Percentiles rank a stretch among this genome's conserved stretches.
Evolutionary conservation across 2,113 vertebrate species (phyloP).

Genomic region (Pyrgilauda ruficollis): DNA sequence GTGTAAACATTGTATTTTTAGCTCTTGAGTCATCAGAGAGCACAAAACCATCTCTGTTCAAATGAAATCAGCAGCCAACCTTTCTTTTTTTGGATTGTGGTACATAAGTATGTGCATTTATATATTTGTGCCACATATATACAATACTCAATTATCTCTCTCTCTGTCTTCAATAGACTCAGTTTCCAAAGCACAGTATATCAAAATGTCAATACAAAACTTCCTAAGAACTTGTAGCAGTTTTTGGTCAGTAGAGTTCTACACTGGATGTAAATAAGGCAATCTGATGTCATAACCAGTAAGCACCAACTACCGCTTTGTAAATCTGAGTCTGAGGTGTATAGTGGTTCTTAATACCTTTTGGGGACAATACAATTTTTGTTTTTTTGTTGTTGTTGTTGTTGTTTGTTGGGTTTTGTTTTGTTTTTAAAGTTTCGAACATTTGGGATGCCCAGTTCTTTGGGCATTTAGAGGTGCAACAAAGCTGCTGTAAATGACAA

Average conservation of each 20-base stretch:
- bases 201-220: neutral
- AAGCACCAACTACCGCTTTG: neutral
- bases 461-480: neutral
- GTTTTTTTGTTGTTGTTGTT: too few species aligned
- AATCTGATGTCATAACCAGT: neutral
- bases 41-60: neutral
- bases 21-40: neutral
- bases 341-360: neutral
- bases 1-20: neutral
- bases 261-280: neutral
- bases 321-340: neutral
- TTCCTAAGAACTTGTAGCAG: rapidly evolving
- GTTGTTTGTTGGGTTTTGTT: neutral
- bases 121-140: neutral
- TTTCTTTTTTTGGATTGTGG: neutral
- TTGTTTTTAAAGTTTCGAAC: neutral
- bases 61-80: neutral
- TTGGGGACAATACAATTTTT: neutral
- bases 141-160: neutral
- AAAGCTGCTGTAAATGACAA: neutral
- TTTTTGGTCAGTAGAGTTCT: neutral
- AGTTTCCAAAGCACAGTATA: neutral
- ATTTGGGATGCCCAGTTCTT: neutral
- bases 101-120: rapidly evolving
- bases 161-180: neutral